Conservation (phyloP, 2,888 invertebrate species). For the Amblyjoppa fuscipennis region DNA sequence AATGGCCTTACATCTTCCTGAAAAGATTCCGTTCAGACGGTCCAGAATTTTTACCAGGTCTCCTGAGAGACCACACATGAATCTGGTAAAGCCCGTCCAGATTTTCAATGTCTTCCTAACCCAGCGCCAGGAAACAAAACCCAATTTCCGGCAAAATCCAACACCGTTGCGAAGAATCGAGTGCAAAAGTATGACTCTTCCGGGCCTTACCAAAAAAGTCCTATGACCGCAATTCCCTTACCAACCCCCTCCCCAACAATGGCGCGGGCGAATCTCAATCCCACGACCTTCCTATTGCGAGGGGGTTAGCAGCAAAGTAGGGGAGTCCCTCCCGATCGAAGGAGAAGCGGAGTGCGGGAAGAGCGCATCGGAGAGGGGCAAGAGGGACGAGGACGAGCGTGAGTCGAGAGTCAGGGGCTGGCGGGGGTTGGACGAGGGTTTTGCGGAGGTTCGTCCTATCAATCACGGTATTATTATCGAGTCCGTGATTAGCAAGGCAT, state of each 20-base stretch:
- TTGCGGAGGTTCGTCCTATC: constrained; percentile 83
- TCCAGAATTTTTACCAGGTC: no score
- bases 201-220: background rate
- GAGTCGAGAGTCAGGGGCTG: constrained; percentile 36
- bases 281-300: constrained; percentile 8
- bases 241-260: background rate
- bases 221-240: background rate
- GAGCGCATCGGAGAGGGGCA: constrained; percentile 57
- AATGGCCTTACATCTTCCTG: no score
- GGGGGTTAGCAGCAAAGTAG: constrained; percentile 7
- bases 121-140: background rate
- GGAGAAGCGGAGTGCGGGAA: constrained; percentile 3
- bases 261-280: background rate
- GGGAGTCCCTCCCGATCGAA: constrained; percentile 7
- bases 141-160: background rate
- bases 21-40: no score
- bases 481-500: constrained; percentile 85
- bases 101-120: background rate
- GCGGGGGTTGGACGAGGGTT: constrained; percentile 59
- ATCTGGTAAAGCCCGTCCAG: background rate
- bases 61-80: no score
- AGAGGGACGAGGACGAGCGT: constrained; percentile 32
- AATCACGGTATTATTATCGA: constrained; percentile 85
- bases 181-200: background rate
- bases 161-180: background rate